Evolutionary conservation across 37 sponge, comb jelly and placozoan genomes (phyloP).

Genomic region (Bolinopsis microptera): DNA sequence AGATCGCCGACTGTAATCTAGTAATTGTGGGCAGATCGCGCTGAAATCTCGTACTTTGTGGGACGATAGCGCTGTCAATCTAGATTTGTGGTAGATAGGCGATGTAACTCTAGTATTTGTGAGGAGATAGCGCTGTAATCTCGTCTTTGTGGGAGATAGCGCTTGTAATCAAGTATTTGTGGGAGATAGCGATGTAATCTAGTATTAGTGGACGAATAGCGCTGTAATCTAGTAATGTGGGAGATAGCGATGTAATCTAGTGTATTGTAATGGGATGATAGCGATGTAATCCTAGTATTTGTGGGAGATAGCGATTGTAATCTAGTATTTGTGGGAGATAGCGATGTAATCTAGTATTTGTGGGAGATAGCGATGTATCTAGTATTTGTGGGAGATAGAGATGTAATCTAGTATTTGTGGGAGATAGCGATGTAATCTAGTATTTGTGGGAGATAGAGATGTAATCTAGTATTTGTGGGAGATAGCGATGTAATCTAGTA

Average conservation of each 20-base stretch:
- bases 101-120: background rate
- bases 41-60: background rate
- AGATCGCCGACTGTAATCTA: background rate
- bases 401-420: background rate
- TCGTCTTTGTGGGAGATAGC: background rate
- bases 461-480: too few species aligned
- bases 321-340: background rate
- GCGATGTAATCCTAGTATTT: too few species aligned
- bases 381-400: background rate
- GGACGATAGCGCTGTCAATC: background rate
- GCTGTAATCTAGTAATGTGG: background rate
- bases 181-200: background rate
- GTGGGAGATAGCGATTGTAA: background rate
- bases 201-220: background rate
- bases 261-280: too few species aligned
- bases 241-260: background rate
- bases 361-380: background rate
- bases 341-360: background rate
- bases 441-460: background rate
- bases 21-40: background rate
- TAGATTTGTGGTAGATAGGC: background rate
- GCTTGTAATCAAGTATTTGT: background rate
- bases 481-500: background rate
- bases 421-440: background rate
- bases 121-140: background rate